Base-by-base conservation (phyloP, 2,888 invertebrate species). In the Patella depressa region DNA sequence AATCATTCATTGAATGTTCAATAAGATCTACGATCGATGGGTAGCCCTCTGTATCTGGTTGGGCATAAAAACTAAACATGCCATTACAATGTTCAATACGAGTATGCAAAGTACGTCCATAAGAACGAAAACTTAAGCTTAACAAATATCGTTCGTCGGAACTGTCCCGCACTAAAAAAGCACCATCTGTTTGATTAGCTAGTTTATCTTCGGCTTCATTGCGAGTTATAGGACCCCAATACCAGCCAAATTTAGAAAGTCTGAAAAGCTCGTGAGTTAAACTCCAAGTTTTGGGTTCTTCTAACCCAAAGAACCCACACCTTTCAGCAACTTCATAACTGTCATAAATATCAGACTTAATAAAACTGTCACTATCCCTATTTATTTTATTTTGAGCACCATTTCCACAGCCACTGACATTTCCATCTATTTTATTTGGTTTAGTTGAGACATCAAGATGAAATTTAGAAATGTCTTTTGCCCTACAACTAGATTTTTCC, bases 191-290 rank as follows among this genome's bases (percentile, higher is more conserved):
- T 88, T 94, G 94, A 80, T 94, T 94, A 74, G 93, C 92, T 45
- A 96, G 91, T 88, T 94, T 94, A 77, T 94, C 93, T 89, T 95
- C 95, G 0, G 96, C 95, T 90, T 95, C 94, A 59, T 93, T 93
- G 74, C 95, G 93, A 0, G 95, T 94, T 83, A 96, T 94, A 77
- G 95, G 94, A 34, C 96, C 96, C 96, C 96, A 96, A 89, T 96
- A 96, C 95, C 96, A 96, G 12, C 91, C 91, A 86, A 90, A 89
- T 75, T 89, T 91, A 53, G 92, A 89, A 74, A 93, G 86, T 82
- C 92, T 90, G 80, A 91, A 91, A 70, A 93, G 87, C 86, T 93
- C 93, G 78, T 90, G 90, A 5, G 92, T 92, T 69, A 93, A 87
- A 84, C 91, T 92, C 90, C 91, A 90, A n/a, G 88, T 85, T 79